These are phyloP conservation scores for Paramormyrops kingsleyae DNA, from an alignment of 2,113 vertebrate genomes.

Conservation along the genomic window DNA sequence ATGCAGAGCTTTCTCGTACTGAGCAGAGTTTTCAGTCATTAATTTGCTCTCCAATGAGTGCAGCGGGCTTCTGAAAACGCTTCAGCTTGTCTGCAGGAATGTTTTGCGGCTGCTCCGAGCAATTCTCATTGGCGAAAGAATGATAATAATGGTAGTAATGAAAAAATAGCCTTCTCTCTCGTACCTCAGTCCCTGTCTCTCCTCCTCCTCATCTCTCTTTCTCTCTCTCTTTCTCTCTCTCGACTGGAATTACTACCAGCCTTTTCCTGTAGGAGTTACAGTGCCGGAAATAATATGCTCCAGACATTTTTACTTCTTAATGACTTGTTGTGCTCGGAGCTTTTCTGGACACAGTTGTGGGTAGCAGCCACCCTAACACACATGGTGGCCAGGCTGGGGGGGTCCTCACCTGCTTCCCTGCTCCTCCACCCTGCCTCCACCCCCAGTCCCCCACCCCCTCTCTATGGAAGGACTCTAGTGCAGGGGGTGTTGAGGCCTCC, in stretches of 20 bases:
- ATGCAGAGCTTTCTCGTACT: background rate
- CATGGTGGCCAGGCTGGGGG: constrained; percentile 43
- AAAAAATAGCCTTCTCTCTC: background rate
- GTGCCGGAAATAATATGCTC: constrained; percentile 66
- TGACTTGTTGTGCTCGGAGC: constrained; percentile 65
- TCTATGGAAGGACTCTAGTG: background rate
- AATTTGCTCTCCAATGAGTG: background rate
- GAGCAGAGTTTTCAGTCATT: background rate
- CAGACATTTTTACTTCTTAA: constrained; percentile 70
- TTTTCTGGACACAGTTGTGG: constrained; percentile 66
- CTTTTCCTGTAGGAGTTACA: constrained; percentile 60
- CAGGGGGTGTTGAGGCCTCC: background rate
- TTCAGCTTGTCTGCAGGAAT: background rate
- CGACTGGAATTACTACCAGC: constrained; percentile 51
- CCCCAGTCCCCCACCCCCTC: background rate
- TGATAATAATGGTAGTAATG: background rate
- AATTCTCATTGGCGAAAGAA: background rate
- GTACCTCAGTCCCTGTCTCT: background rate
- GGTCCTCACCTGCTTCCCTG: constrained; percentile 3
- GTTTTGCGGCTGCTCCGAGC: background rate
- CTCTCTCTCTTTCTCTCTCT: constrained; percentile 24
- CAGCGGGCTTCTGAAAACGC: background rate
- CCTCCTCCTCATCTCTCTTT: background rate
- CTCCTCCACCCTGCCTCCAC: background rate
- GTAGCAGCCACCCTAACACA: constrained; percentile 54